A percentile compares a stretch with the other conserved stretches of the same genome.
phyloP scores from a whole-genome alignment of 2,113 vertebrate species.

The Pelecanus crispus region DNA sequence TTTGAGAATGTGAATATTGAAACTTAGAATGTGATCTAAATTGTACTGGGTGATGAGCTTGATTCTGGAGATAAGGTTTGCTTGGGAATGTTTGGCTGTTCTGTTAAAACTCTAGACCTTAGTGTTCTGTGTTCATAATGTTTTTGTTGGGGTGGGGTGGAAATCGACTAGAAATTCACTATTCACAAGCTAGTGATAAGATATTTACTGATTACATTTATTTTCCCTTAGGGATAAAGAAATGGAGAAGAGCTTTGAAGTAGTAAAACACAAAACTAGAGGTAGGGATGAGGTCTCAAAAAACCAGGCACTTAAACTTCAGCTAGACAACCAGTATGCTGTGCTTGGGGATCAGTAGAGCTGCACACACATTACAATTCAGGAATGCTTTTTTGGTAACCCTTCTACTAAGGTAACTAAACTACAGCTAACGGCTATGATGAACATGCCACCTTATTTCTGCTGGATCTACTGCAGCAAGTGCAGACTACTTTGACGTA shows the following conservation, averaged over 20 bases:
- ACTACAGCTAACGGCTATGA: slow-evolving; percentile 74
- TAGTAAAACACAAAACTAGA: slow-evolving; percentile 96
- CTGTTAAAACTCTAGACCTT: neutral
- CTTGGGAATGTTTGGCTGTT: slow-evolving; percentile 5
- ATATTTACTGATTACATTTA: slow-evolving; percentile 79
- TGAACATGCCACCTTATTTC: slow-evolving; percentile 68
- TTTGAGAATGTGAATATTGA: neutral
- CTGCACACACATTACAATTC: slow-evolving; percentile 70
- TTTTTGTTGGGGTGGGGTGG: slow-evolving; percentile 50
- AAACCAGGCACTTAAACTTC: slow-evolving; percentile 86
- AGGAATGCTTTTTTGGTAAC: slow-evolving; percentile 75
- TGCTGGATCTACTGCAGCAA: slow-evolving; percentile 73
- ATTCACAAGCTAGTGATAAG: slow-evolving; percentile 43
- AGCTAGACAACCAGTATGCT: slow-evolving; percentile 98
- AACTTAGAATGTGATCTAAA: neutral
- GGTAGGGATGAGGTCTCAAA: slow-evolving; percentile 88
- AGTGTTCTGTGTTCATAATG: neutral
- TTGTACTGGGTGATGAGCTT: neutral
- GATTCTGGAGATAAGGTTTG: neutral
- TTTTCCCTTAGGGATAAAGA: slow-evolving; percentile 91
- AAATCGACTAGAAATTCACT: slow-evolving; percentile 22
- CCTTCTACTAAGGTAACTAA: slow-evolving; percentile 78
- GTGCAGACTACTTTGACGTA: slow-evolving; percentile 73
- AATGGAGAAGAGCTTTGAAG: slow-evolving; percentile 99
- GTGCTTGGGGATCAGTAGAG: slow-evolving; percentile 94